Conservation (phyloP, 2,888 invertebrate species). For the Therioaphis trifolii region DNA sequence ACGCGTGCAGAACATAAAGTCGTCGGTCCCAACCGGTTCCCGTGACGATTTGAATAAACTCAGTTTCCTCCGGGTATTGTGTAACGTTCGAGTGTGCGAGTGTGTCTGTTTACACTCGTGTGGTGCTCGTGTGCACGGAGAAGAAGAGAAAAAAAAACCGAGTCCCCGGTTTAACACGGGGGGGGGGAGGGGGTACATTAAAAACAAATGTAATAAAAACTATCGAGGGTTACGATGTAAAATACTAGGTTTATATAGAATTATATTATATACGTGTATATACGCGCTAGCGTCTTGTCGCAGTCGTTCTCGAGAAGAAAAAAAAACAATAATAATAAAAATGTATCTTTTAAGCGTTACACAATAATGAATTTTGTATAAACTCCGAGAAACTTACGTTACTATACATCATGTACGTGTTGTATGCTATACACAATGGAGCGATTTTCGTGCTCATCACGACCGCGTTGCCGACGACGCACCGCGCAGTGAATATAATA, state of each 20-base stretch:
- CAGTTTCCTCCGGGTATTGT: background rate
- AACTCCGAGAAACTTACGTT: background rate
- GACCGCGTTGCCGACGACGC: too few relatives aligned
- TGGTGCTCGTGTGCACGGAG: background rate
- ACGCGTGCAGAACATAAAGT: background rate
- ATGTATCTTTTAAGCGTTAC: background rate
- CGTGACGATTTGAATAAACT: slow-evolving; percentile 61
- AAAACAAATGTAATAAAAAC: slow-evolving; percentile 54
- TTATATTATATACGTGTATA: too few relatives aligned
- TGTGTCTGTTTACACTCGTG: background rate
- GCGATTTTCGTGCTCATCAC: too few relatives aligned
- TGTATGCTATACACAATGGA: too few relatives aligned
- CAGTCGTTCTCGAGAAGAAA: slow-evolving; percentile 29
- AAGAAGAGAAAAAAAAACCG: background rate
- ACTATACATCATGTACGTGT: too few relatives aligned
- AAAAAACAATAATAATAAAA: too few relatives aligned
- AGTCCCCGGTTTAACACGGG: slow-evolving; percentile 32
- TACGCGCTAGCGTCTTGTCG: background rate
- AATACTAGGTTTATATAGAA: slow-evolving; percentile 27
- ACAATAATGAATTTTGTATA: too few relatives aligned
- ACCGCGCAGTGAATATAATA: too few relatives aligned
- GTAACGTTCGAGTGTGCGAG: too few relatives aligned
- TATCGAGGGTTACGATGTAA: slow-evolving; percentile 42
- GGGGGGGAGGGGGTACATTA: too few relatives aligned
- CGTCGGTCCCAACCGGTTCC: slow-evolving; percentile 53